Percentiles rank a stretch among this genome's conserved stretches.
phyloP scores from a whole-genome alignment of 2,113 vertebrate species.

The Anoura caudifer region DNA sequence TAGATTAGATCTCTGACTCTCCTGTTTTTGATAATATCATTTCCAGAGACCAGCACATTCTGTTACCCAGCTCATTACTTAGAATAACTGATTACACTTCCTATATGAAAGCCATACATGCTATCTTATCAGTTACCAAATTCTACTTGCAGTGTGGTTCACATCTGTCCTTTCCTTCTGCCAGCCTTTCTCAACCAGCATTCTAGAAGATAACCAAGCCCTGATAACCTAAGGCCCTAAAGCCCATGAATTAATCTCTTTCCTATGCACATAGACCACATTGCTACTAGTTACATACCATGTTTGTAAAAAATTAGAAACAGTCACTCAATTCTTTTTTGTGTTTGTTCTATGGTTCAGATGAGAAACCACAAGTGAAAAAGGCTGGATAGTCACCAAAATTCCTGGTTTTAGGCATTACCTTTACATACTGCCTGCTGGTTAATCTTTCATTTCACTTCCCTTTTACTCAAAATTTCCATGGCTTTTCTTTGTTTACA shows the following conservation, averaged over 20 bases:
- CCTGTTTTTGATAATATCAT: not conserved
- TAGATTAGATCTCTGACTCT: not conserved
- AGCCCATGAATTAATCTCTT: not conserved
- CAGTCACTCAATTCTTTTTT: not conserved
- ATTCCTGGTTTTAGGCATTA: not conserved
- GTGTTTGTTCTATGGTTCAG: not conserved
- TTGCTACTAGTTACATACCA: not conserved
- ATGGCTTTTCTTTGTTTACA: not conserved
- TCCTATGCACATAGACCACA: not conserved
- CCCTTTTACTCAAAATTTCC: not conserved
- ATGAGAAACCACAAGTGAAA: not conserved
- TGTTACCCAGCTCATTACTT: not conserved
- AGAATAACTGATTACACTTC: not conserved
- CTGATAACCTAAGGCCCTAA: not conserved
- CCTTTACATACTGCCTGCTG: not conserved
- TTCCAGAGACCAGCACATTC: not conserved
- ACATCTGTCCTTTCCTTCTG: not conserved
- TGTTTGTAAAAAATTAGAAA: not conserved
- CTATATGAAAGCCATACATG: not conserved
- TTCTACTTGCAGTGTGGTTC: not conserved
- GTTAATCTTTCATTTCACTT: constrained; percentile 3
- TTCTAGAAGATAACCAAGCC: not conserved
- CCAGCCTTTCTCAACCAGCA: not conserved
- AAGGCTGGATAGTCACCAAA: not conserved
- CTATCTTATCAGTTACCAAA: not conserved